Evolutionary conservation across 2,888 invertebrate genomes (phyloP), one percentile per base, ranked within the genome.

Genomic region (Linnaemya vulpina): DNA sequence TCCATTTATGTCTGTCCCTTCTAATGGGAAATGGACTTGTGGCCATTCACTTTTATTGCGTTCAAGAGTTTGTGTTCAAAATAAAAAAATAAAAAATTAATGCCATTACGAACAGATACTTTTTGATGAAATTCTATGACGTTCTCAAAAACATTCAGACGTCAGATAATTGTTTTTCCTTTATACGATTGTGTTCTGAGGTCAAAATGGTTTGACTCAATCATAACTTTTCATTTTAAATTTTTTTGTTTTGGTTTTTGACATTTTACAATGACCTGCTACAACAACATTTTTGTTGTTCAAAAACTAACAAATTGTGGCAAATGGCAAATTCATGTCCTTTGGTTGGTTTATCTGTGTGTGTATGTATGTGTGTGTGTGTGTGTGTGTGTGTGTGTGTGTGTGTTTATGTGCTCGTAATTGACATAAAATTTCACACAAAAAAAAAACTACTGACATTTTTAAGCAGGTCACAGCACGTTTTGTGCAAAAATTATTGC

Each of bases 281-380:
- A 76, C 65, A 67, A 35, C 4, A 58, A 17, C n/a, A 25, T 38
- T 38, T 20, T 68, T 68, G 25, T 38, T 51, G 62, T 67, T 67
- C 25, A 55, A 63, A 74, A 83, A 78, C 63, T 71, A 43, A 71
- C 58, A 84, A 79, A 70, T 70, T 84, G 40, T 63, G 22, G 65
- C 70, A 75, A 83, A 83, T 79, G 78, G 83, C 25, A 84, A 71
- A 79, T 51, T 79, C 75, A 79, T 84, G 83, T 84, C 17, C 30
- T 51, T 65, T 46, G 46, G 35, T 13, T 5, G 51, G 17, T n/a
- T 25, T 30, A 30, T 30, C 3, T 30, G 30, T 30, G 30, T 30
- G 30, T 30, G 30, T 30, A 5, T 30, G 30, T 30, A 5, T 30
- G 30, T 30, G 30, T 30, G 30, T 30, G 30, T 30, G 30, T 30